Evolutionary conservation across 2,888 invertebrate species (phyloP), one percentile per base, ranked within the genome.

Genomic region (Agrotis clavis): DNA sequence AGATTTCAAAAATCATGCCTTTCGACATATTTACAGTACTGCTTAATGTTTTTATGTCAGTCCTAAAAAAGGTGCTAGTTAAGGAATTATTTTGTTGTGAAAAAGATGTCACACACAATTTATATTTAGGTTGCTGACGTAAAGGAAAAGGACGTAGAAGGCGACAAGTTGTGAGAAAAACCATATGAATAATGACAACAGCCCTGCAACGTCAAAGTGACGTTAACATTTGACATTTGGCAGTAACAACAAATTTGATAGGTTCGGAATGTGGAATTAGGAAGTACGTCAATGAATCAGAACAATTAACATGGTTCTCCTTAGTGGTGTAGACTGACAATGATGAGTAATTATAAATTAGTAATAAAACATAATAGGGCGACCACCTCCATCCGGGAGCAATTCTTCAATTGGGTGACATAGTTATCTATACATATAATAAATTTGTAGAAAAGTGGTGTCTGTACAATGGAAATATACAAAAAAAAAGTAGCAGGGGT

Each of bases 211-310:
- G 72, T 65, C 71, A 83, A 48, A 53, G 57, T 71, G 56, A 77
- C 71, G 66, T 65, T 60, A 57, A 66, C 25, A 70, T 67, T 77
- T 79, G 79, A 82, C 62, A 76, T 79, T 86, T 87, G 86, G 86
- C 84, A 84, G 67, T 76, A 77, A 71, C 71, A 53, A 76, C 64
- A 79, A 71, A 79, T 82, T 75, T 79, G 62, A 84, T 74, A 70
- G 67, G 66, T 74, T 50, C 18, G 64, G 78, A 74, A 75, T 76
- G 54, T 80, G 65, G 74, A 73, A 86, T 80, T 77, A 77, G 81
- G 74, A 87, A 86, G 77, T 70, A 69, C 82, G 69, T 74, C 74
- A 76, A 68, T 75, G 71, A 79, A 79, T 74, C 70, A 78, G 71
- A 77, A 74, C 63, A 48, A 74, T 64, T 57, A 54, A 61, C 35